Evolutionary conservation across 2,113 vertebrate genomes (phyloP).

Genomic region (Daubentonia madagascariensis): DNA sequence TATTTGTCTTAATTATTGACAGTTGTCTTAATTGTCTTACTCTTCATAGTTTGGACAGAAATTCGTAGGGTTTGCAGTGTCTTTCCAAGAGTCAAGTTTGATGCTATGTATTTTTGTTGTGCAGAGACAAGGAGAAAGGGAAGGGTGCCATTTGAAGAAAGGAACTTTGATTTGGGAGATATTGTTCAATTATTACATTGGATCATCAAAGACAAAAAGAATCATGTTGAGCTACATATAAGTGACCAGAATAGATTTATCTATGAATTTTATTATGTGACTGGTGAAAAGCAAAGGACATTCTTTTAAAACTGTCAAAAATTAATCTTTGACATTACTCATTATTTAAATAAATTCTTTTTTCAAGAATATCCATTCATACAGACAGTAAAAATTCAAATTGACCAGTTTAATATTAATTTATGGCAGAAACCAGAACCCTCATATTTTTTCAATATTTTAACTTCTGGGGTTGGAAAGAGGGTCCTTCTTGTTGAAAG

Average conservation of each 20-base stretch:
- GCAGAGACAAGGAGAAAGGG: not conserved
- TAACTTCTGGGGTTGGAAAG: not conserved
- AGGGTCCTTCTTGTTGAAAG: not conserved
- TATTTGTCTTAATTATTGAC: conserved; percentile 14
- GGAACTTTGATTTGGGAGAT: conserved; percentile 18
- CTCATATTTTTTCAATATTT: not conserved
- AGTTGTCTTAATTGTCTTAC: conserved; percentile 14
- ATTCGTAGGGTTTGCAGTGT: not conserved
- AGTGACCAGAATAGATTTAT: not conserved
- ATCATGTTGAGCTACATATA: not conserved
- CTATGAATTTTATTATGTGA: not conserved
- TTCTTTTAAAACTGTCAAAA: conserved; percentile 29
- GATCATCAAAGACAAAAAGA: conserved; percentile 31
- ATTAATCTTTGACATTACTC: not conserved
- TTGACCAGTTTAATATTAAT: not conserved
- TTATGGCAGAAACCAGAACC: not conserved
- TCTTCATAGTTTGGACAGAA: not conserved
- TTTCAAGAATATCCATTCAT: conserved; percentile 11
- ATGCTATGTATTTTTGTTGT: conserved; percentile 40
- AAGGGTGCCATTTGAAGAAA: conserved; percentile 4
- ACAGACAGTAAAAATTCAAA: conserved; percentile 9
- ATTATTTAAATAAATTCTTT: conserved; percentile 33
- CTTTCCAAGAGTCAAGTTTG: conserved; percentile 8
- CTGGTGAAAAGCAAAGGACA: not conserved
- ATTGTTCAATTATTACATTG: not conserved